Evolutionary conservation across 2,888 invertebrate species (phyloP).

Genomic region (Aphrophora alni): DNA sequence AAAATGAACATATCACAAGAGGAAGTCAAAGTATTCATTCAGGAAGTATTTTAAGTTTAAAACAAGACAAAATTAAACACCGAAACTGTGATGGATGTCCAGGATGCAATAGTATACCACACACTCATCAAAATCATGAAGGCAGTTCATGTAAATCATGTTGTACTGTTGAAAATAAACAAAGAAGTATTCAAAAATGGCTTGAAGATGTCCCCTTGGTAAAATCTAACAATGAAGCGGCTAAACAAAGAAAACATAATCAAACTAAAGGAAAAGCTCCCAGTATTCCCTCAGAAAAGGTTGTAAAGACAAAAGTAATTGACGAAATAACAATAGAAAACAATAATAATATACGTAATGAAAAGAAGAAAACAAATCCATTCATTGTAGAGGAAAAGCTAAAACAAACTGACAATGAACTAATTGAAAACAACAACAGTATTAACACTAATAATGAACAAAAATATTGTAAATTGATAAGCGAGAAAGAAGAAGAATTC

Average conservation of each 20-base stretch:
- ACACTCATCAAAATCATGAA: neutral
- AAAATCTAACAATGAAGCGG: slow-evolving; percentile 20
- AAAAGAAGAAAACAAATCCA: neutral
- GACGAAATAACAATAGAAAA: neutral
- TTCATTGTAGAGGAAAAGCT: neutral
- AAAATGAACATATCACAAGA: slow-evolving; percentile 59
- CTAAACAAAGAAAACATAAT: slow-evolving; percentile 12
- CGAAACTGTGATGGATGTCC: slow-evolving; percentile 42
- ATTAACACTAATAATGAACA: neutral
- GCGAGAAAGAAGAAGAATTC: neutral
- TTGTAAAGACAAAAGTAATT: neutral
- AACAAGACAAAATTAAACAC: slow-evolving; percentile 8
- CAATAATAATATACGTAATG: neutral
- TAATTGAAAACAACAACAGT: neutral
- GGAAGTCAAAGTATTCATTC: slow-evolving; percentile 20
- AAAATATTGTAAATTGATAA: neutral
- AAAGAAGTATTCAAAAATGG: slow-evolving; percentile 77
- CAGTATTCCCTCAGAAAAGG: slow-evolving; percentile 24
- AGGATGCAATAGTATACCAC: slow-evolving; percentile 34
- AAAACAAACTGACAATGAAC: neutral
- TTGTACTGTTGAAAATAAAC: slow-evolving; percentile 69
- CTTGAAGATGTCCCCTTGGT: slow-evolving; percentile 70
- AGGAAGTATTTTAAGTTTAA: slow-evolving; percentile 30
- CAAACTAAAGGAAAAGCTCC: slow-evolving; percentile 38
- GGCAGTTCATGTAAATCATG: slow-evolving; percentile 37